Conservation (phyloP, 2,888 invertebrate genomes). For the Rosalia funebris region DNA sequence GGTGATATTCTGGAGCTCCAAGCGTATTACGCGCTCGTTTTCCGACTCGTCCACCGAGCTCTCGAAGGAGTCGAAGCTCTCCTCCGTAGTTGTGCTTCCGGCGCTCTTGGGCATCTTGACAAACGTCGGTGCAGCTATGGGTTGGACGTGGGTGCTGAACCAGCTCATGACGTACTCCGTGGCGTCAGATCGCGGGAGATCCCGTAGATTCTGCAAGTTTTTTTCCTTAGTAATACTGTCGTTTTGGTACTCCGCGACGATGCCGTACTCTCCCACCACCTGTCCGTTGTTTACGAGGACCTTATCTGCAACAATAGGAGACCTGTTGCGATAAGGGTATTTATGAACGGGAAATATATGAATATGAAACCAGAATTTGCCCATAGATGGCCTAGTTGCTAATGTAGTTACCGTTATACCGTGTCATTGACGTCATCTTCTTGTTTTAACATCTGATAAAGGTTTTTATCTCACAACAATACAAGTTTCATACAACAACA, state of each 20-base stretch:
- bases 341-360: too few relatives aligned
- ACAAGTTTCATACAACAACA: too few relatives aligned
- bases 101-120: constrained; percentile 18
- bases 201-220: constrained; percentile 30
- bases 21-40: constrained; percentile 38
- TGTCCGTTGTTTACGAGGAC: constrained; percentile 71
- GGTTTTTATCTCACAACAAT: too few relatives aligned
- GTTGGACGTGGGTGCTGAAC: constrained; percentile 53
- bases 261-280: constrained; percentile 70
- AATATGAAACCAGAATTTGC: too few relatives aligned
- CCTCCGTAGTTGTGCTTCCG: constrained; percentile 26
- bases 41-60: constrained; percentile 52
- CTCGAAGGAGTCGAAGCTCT: constrained; percentile 40
- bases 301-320: constrained; percentile 67
- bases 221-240: constrained; percentile 44
- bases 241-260: constrained; percentile 54
- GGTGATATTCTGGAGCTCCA: constrained; percentile 41
- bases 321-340: not conserved
- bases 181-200: constrained; percentile 54
- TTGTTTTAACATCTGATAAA: too few relatives aligned
- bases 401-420: too few relatives aligned
- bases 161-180: constrained; percentile 59
- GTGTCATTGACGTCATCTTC: too few relatives aligned
- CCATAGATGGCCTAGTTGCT: too few relatives aligned
- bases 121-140: constrained; percentile 20